phyloP scores from a whole-genome alignment of 2,113 vertebrate genomes.

The Neodontobutis hainanensis region DNA sequence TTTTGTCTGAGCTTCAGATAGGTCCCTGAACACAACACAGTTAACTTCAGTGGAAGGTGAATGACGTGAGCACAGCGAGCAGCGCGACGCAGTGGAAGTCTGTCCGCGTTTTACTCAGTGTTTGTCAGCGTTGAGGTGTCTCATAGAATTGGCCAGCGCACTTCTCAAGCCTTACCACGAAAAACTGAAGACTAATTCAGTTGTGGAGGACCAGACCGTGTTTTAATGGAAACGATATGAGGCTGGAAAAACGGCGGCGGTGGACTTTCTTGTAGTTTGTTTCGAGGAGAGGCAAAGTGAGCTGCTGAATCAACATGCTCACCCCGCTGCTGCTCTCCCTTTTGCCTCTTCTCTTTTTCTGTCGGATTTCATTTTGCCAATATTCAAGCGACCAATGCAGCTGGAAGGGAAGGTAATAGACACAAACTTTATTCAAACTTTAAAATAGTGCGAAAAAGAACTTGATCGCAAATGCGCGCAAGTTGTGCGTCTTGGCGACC shows the following conservation, averaged over 20 bases:
- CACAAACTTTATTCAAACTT: not conserved
- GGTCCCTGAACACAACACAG: slow-evolving; percentile 7
- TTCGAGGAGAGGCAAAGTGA: slow-evolving; percentile 60
- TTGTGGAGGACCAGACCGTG: slow-evolving; percentile 14
- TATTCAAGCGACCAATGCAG: slow-evolving; percentile 97
- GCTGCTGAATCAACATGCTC: slow-evolving; percentile 75
- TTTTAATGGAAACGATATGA: slow-evolving; percentile 68
- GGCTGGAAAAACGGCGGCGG: slow-evolving; percentile 51
- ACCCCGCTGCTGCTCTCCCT: slow-evolving; percentile 72
- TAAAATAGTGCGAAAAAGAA: not conserved
- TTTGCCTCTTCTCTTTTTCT: slow-evolving; percentile 77
- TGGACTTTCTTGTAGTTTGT: slow-evolving; percentile 56
- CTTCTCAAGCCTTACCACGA: not conserved
- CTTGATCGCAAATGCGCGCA: not conserved
- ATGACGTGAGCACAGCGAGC: slow-evolving; percentile 4
- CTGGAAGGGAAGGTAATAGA: slow-evolving; percentile 94
- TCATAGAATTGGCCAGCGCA: not conserved
- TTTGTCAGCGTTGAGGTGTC: not conserved
- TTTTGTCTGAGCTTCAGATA: not conserved
- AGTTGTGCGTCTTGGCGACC: not conserved
- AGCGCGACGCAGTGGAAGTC: slow-evolving; percentile 12
- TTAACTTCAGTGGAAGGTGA: slow-evolving; percentile 1
- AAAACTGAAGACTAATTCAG: not conserved
- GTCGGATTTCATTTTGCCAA: slow-evolving; percentile 81
- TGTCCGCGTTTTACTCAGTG: slow-evolving; percentile 3